Conservation (phyloP, 1,140 invertebrate genomes). For the Drosophila pectinifera region DNA sequence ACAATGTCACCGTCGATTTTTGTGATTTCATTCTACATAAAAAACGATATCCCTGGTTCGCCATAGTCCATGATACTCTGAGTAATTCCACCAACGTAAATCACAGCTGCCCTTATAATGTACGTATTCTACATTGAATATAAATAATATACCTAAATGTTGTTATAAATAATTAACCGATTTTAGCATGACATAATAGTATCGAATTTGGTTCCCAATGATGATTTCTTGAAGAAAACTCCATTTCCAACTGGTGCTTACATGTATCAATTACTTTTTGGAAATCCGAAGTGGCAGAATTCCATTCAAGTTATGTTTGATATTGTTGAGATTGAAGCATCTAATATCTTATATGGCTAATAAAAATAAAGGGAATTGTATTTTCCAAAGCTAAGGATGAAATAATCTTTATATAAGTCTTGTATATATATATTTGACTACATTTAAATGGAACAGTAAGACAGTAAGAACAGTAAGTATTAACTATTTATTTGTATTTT, state of each 20-base stretch:
- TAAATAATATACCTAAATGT: not conserved
- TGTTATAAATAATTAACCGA: too few species aligned
- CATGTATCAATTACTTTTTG: conserved; percentile 13
- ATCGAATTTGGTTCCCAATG: conserved; percentile 5
- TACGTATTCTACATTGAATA: not conserved
- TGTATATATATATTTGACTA: too few species aligned
- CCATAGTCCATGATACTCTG: not conserved
- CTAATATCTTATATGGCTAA: too few species aligned
- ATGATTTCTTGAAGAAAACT: conserved; percentile 9
- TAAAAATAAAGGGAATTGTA: too few species aligned
- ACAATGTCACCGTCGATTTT: conserved; percentile 21
- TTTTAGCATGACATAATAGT: conserved; percentile 21
- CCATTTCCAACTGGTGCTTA: conserved; percentile 24
- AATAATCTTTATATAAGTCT: too few species aligned
- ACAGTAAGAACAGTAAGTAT: too few species aligned
- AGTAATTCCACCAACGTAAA: not conserved
- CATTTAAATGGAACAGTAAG: too few species aligned
- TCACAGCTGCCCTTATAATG: conserved; percentile 28
- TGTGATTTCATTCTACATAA: not conserved
- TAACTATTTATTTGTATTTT: not conserved
- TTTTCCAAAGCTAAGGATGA: too few species aligned
- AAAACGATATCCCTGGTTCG: conserved; percentile 9
- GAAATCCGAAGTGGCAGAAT: conserved; percentile 13
- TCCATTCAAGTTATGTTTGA: conserved; percentile 26
- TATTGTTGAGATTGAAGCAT: conserved; percentile 12